Evolutionary conservation across 1,140 invertebrate species (phyloP), one percentile per base, ranked within the genome.

Genomic region (Lepidurus apus): DNA sequence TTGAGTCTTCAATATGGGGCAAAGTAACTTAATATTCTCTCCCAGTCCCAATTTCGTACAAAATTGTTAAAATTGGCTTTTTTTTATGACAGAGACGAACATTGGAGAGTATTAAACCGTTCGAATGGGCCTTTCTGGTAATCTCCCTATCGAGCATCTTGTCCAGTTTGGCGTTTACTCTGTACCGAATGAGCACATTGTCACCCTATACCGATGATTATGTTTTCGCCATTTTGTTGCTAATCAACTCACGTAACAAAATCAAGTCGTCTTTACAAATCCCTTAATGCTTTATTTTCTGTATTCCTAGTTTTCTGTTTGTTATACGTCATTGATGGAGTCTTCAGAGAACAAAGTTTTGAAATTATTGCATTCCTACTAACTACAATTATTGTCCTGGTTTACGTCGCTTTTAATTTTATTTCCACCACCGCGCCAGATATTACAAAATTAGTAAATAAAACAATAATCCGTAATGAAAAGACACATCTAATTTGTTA

Each of bases 261-360:
- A 21, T 77, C 24, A 9, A 45, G 47, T 77, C 17, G 43, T 42
- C 13, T 10, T 13, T 26, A 3, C 34, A 13, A 47, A 42, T 77
- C 47, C 8, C 11, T 42, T 43, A 45, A 34, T 44, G 0, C 5
- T 26, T 45, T 11, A 24, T 77, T 11, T 77, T n/a, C 24, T 45
- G 4, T 77, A 11, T 9, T 77, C 44, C 17, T n/a, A 77, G 75
- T 77, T 77, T 77, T 77, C 42, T 77, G 24, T 43, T 8, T 77
- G 42, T 26, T 77, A 13, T 77, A 77, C 42, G 24, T 77, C 13
- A 24, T 77, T 26, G 75, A 77, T 45, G 75, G 75, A 17, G 47
- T 77, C 7, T 77, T 77, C 43, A 43, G 75, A 43, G 75, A 77
- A 47, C 75, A 77, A 47, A 45, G 47, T 77, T 77, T 42, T 43